Evolutionary conservation across 2,113 vertebrate genomes (phyloP).

Genomic region (Sinocyclocheilus grahami): DNA sequence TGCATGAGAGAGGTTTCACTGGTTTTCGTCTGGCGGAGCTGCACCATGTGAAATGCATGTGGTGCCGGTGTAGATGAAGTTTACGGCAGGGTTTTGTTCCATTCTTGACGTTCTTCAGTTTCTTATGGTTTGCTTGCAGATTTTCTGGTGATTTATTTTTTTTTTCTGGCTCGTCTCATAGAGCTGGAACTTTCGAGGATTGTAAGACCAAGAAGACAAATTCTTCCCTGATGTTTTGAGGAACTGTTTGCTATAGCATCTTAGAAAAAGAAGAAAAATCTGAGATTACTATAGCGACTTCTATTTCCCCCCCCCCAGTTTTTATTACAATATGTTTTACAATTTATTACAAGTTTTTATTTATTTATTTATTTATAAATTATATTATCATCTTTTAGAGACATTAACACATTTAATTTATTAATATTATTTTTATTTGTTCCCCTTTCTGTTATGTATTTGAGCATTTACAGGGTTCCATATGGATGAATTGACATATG

Average conservation of each 20-base stretch:
- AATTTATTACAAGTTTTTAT: too few species aligned
- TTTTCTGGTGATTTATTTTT: neutral
- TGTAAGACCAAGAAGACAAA: neutral
- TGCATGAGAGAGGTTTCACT: slow-evolving; percentile 45
- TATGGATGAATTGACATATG: neutral
- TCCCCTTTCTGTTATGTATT: neutral
- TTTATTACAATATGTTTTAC: neutral
- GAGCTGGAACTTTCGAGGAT: neutral
- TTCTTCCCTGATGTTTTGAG: neutral
- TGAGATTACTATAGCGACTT: neutral
- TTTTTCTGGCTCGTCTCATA: neutral
- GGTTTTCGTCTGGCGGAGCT: slow-evolving; percentile 31
- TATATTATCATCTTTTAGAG: neutral
- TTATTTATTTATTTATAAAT: neutral
- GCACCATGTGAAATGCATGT: slow-evolving; percentile 45
- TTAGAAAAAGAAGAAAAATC: neutral
- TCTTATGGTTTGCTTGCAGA: slow-evolving; percentile 1
- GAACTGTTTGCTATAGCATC: neutral
- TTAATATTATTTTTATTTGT: neutral
- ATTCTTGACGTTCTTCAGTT: slow-evolving; percentile 28
- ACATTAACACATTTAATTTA: neutral
- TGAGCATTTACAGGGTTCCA: neutral
- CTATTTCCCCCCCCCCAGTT: neutral
- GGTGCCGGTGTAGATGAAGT: slow-evolving; percentile 2
- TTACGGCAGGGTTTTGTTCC: slow-evolving; percentile 25